These are phyloP conservation scores for Molothrus ater DNA, from an alignment of 2,797 vertebrate species.

Conservation along the genomic window DNA sequence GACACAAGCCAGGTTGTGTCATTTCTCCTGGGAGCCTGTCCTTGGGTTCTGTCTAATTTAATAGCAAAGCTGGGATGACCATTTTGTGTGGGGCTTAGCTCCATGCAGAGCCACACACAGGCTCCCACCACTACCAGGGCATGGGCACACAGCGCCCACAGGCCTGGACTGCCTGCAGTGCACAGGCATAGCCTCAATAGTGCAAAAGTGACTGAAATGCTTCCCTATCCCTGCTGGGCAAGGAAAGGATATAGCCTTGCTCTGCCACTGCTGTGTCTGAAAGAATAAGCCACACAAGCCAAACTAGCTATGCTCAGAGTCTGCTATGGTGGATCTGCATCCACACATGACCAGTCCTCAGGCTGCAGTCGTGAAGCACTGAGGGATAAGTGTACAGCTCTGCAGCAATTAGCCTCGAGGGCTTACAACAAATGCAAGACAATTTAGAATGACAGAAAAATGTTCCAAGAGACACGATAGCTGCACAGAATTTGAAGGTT, in stretches of 20 bases:
- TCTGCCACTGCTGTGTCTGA: background rate
- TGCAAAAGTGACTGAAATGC: background rate
- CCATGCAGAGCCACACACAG: background rate
- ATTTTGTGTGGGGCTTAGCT: background rate
- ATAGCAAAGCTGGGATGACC: background rate
- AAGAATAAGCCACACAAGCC: background rate
- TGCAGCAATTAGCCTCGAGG: background rate
- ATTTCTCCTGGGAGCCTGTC: background rate
- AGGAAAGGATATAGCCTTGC: background rate
- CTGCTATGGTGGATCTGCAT: background rate
- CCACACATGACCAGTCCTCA: fast-evolving
- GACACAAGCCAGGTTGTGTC: background rate
- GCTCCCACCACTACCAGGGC: background rate
- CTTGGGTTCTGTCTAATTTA: background rate
- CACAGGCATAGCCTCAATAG: background rate
- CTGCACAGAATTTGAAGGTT: slow-evolving; percentile 30
- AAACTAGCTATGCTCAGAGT: background rate
- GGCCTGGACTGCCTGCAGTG: background rate
- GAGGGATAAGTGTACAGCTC: background rate
- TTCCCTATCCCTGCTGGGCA: background rate
- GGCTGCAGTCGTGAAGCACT: background rate
- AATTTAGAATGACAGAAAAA: slow-evolving; percentile 22
- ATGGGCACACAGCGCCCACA: background rate
- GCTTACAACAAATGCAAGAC: slow-evolving; percentile 2
- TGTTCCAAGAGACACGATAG: background rate